A percentile compares a stretch with the other conserved stretches of the same genome.
phyloP scores from a whole-genome alignment of 2,888 invertebrate species.

The Agrilus biguttatus region DNA sequence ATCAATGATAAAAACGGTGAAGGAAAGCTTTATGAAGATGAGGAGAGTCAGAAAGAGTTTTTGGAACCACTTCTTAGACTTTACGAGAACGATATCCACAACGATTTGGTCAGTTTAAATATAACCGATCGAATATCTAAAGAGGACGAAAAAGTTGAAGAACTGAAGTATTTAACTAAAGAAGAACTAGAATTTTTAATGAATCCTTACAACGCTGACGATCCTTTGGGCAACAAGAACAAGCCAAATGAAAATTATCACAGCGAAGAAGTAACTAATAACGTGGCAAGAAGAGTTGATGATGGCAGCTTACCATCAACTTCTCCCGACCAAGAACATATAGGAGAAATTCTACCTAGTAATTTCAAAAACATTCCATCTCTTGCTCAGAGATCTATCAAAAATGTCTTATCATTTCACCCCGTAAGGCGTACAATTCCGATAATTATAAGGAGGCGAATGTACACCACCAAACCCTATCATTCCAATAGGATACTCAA shows the following conservation, averaged over 20 bases:
- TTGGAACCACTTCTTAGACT: conserved; percentile 24
- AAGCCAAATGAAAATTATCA: background rate
- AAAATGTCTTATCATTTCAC: too few species aligned
- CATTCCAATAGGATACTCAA: too few species aligned
- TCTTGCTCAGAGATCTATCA: too few species aligned
- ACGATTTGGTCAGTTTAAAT: background rate
- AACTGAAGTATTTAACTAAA: conserved; percentile 18
- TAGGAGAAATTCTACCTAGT: conserved; percentile 28
- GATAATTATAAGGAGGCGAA: too few species aligned
- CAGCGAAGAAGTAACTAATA: background rate
- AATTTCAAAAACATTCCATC: conserved; percentile 14
- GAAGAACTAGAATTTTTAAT: conserved; percentile 20
- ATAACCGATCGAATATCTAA: conserved; percentile 18
- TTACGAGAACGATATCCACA: conserved; percentile 14
- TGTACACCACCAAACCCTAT: too few species aligned
- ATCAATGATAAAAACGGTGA: too few species aligned
- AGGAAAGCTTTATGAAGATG: too few species aligned
- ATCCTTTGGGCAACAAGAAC: background rate
- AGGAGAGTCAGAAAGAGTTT: conserved; percentile 17
- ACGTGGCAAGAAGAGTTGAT: conserved; percentile 3
- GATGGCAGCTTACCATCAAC: conserved; percentile 14
- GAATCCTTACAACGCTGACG: conserved; percentile 14
- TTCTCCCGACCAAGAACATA: conserved; percentile 23
- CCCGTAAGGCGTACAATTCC: too few species aligned
- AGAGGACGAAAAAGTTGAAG: conserved; percentile 21